Conservation (phyloP, 1,140 invertebrate genomes). For the Orius laevigatus region DNA sequence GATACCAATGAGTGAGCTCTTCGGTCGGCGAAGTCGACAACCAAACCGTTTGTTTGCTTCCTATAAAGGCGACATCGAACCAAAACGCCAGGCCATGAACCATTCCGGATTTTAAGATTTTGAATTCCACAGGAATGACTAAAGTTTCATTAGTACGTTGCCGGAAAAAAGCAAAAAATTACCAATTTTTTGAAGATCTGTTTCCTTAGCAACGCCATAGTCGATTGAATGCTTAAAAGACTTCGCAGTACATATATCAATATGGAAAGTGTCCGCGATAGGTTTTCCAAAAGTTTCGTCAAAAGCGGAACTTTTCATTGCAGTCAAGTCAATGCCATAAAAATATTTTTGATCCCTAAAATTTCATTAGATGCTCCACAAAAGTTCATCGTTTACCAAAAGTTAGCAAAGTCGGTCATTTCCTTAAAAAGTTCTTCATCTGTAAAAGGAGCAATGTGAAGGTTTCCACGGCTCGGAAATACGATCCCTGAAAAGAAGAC, state of each 20-base stretch:
- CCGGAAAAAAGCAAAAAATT: neutral
- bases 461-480: conserved; percentile 90
- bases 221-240: conserved; percentile 89
- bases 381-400: conserved; percentile 40
- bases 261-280: conserved; percentile 97
- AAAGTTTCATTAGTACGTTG: conserved; percentile 15
- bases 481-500: conserved; percentile 38
- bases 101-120: conserved; percentile 78
- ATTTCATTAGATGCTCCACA: too few species aligned
- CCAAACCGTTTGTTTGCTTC: conserved; percentile 81
- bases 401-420: conserved; percentile 95
- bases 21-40: conserved; percentile 97
- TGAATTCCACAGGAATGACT: conserved; percentile 80
- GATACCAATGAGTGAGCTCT: conserved; percentile 98
- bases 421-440: conserved; percentile 97
- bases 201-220: conserved; percentile 83
- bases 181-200: conserved; percentile 83
- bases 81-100: conserved; percentile 97
- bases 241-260: conserved; percentile 91
- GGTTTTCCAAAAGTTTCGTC: conserved; percentile 97
- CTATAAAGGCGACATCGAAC: conserved; percentile 97
- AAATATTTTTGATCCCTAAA: conserved; percentile 76
- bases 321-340: conserved; percentile 90
- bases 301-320: conserved; percentile 74
- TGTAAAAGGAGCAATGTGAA: conserved; percentile 95